Conservation (phyloP, 2,797 vertebrate species). For the Aselliscus stoliczkanus region DNA sequence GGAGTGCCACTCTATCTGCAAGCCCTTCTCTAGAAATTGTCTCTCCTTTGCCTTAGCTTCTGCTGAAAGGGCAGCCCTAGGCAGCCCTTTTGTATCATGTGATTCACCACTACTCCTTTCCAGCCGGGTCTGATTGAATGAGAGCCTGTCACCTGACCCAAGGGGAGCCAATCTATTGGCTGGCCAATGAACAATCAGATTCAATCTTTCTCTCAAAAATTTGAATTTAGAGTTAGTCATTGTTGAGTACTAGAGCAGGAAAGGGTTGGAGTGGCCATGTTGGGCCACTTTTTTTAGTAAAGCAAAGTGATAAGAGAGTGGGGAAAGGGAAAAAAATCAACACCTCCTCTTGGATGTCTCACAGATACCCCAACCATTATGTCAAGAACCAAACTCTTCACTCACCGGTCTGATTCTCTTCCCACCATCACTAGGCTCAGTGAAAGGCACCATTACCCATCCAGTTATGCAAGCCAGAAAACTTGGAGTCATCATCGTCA, state of each 20-base stretch:
- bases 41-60: background rate
- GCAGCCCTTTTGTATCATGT: background rate
- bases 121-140: background rate
- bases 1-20: background rate
- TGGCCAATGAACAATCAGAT: background rate
- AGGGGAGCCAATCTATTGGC: background rate
- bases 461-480: background rate
- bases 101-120: background rate
- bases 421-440: background rate
- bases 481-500: background rate
- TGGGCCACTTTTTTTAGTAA: background rate
- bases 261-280: background rate
- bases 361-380: background rate
- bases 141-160: background rate
- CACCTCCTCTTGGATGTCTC: background rate
- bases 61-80: background rate
- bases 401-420: background rate
- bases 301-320: background rate
- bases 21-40: background rate
- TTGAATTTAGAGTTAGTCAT: background rate
- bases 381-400: background rate
- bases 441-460: background rate
- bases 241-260: background rate
- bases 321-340: background rate
- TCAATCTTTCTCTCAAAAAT: background rate